A percentile compares a stretch with the other conserved stretches of the same genome.
phyloP scores from a whole-genome alignment of 1,140 invertebrate genomes.

The Brachionus paranguensis region DNA sequence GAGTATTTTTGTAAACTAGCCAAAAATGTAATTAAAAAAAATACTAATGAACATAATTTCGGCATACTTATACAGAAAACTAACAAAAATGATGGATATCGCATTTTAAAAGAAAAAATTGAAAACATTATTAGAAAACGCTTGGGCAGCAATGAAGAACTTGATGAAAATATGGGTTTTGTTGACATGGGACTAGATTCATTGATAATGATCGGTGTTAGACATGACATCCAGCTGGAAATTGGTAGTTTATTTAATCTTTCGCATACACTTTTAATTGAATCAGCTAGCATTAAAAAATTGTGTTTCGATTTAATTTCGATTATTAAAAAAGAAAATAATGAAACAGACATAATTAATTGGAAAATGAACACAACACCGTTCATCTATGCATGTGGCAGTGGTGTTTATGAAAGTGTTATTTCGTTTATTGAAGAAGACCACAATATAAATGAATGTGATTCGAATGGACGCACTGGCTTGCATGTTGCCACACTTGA shows the following conservation, averaged over 20 bases:
- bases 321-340: background rate
- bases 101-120: background rate
- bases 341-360: background rate
- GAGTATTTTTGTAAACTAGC: background rate
- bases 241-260: background rate
- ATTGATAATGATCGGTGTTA: background rate
- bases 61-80: background rate
- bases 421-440: conserved; percentile 1
- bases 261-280: background rate
- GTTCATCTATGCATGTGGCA: background rate
- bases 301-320: background rate
- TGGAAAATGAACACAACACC: background rate
- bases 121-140: background rate
- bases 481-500: background rate
- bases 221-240: background rate
- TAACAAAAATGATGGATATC: background rate
- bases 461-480: background rate
- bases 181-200: background rate
- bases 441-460: background rate
- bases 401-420: background rate
- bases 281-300: background rate
- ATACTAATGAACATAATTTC: background rate
- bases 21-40: no score
- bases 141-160: background rate
- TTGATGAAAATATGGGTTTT: background rate